A percentile compares a stretch with the other conserved stretches of the same genome.
These are phyloP conservation scores for Spialia ferax DNA, from an alignment of 2,888 invertebrate genomes.

Conservation along the genomic window DNA sequence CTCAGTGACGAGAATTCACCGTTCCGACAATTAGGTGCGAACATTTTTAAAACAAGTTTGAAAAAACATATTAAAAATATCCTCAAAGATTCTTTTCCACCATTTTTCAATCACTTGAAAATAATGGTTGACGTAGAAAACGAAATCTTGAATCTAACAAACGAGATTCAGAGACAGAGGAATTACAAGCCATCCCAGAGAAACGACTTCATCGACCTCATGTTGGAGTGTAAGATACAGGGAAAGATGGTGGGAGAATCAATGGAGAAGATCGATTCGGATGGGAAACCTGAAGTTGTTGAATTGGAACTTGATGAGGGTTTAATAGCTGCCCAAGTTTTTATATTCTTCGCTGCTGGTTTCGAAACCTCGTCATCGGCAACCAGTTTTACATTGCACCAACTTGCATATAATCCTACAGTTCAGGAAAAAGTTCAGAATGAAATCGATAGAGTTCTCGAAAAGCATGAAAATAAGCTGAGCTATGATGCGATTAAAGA, in stretches of 20 bases:
- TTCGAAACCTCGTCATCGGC: constrained; percentile 49
- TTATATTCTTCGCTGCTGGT: constrained; percentile 51
- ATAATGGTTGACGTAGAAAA: constrained; percentile 54
- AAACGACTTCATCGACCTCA: constrained; percentile 52
- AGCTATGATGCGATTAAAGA: constrained; percentile 46
- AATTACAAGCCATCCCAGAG: constrained; percentile 47
- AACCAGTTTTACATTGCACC: constrained; percentile 48
- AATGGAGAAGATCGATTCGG: constrained; percentile 43
- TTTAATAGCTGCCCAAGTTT: constrained; percentile 49
- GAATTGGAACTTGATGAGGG: constrained; percentile 43
- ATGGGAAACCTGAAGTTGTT: constrained; percentile 42
- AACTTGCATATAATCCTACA: constrained; percentile 55
- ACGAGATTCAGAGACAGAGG: constrained; percentile 42
- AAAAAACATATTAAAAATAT: constrained; percentile 51
- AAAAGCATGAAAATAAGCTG: constrained; percentile 42
- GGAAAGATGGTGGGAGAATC: constrained; percentile 46
- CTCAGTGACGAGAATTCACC: constrained; percentile 46
- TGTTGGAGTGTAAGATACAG: constrained; percentile 48
- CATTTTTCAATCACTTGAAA: constrained; percentile 55
- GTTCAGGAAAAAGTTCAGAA: constrained; percentile 53
- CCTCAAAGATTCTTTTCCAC: constrained; percentile 61
- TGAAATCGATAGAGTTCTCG: constrained; percentile 51
- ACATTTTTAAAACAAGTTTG: constrained; percentile 54
- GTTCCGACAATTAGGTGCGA: constrained; percentile 45
- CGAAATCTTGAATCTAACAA: constrained; percentile 52